Percentiles rank a stretch among this genome's conserved stretches.
Conservation (phyloP, 2,888 invertebrate genomes). For the Linhomoeus sp. region DNA sequence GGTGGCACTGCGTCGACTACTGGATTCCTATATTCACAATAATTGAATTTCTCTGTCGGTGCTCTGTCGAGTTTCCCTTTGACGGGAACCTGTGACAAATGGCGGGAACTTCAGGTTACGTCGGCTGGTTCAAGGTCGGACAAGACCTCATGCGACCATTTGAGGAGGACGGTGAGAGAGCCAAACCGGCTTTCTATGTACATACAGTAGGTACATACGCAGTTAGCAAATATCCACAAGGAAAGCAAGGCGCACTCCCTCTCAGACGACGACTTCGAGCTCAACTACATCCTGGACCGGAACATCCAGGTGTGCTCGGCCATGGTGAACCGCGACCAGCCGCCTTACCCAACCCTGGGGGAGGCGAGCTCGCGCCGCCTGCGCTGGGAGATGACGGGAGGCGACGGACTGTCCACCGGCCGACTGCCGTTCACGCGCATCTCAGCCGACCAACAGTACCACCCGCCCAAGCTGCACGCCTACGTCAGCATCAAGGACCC, state of each 20-base stretch:
- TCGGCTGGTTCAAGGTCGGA: slow-evolving; percentile 30
- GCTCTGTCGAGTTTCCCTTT: too few species aligned
- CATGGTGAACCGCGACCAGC: too few species aligned
- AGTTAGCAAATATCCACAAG: too few species aligned
- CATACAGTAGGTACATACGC: too few species aligned
- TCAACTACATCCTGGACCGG: slow-evolving; percentile 8
- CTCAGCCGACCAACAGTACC: not conserved
- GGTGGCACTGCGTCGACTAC: slow-evolving; percentile 13
- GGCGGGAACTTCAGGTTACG: too few species aligned
- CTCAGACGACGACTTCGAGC: slow-evolving; percentile 9
- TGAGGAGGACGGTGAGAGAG: not conserved
- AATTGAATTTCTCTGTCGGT: slow-evolving; percentile 27
- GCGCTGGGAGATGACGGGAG: too few species aligned
- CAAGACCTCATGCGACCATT: slow-evolving; percentile 3
- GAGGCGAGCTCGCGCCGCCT: too few species aligned
- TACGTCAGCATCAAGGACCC: not conserved
- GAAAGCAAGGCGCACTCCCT: not conserved
- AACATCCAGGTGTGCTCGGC: slow-evolving; percentile 1
- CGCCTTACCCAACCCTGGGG: too few species aligned
- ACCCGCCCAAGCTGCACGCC: slow-evolving; percentile 7
- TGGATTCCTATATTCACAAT: slow-evolving; percentile 29
- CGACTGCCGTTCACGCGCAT: slow-evolving; percentile 2
- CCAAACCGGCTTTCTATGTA: too few species aligned
- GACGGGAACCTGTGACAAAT: too few species aligned
- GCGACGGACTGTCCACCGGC: too few species aligned